Evolutionary conservation across 2,113 vertebrate genomes (phyloP).

Genomic region (human): DNA sequence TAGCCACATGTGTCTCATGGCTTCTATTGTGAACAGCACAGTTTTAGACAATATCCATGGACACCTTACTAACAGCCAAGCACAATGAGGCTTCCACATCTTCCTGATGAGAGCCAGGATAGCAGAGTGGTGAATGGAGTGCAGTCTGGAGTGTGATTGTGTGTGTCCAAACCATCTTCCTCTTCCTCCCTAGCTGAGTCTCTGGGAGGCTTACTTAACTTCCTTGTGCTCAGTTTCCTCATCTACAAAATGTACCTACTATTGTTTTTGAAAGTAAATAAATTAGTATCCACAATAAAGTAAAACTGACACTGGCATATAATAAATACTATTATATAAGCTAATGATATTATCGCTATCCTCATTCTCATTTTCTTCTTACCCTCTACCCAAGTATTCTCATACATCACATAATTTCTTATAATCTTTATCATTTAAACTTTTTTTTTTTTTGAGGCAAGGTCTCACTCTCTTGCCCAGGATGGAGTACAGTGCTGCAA

Average conservation of each 20-base stretch:
- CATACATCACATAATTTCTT: no score
- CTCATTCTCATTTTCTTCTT: not conserved
- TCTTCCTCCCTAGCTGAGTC: not conserved
- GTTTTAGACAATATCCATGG: not conserved
- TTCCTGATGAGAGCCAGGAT: not conserved
- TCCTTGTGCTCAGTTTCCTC: not conserved
- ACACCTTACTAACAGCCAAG: no score
- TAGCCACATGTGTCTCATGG: not conserved
- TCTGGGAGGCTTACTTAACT: not conserved
- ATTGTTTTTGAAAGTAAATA: not conserved
- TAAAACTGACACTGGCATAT: not conserved
- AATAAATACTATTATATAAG: not conserved
- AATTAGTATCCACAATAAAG: not conserved
- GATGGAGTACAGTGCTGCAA: no score
- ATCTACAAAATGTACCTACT: not conserved
- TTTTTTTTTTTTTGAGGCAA: no score
- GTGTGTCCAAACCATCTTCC: not conserved
- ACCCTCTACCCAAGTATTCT: not conserved
- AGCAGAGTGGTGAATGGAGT: no score
- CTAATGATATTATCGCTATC: not conserved
- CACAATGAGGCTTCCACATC: not conserved
- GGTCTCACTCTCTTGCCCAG: no score
- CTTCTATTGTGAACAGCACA: not conserved
- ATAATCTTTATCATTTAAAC: not conserved
- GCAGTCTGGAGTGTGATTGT: not conserved